Percentiles rank a stretch among this genome's conserved stretches.
phyloP scores from a whole-genome alignment of 2,888 invertebrate genomes.

The Amorpha juglandis region DNA sequence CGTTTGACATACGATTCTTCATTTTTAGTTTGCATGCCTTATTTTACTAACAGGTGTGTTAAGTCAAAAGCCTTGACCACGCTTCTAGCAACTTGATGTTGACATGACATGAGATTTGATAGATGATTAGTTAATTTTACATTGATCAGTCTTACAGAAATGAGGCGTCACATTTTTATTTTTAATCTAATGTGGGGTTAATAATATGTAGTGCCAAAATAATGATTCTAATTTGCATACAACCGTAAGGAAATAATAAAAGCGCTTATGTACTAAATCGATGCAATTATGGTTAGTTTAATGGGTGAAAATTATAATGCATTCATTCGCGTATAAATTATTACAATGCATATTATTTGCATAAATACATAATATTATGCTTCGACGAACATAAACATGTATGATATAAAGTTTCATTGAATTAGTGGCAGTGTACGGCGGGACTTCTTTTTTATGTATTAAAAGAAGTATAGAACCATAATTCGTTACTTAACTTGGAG shows the following conservation, averaged over 20 bases:
- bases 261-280: neutral
- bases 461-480: no score
- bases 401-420: neutral
- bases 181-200: no score
- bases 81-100: no score
- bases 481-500: no score
- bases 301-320: constrained; percentile 1
- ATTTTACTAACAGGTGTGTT: no score
- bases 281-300: neutral
- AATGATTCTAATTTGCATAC: neutral
- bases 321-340: neutral
- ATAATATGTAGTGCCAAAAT: neutral
- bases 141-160: no score
- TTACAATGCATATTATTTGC: neutral
- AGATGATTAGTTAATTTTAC: no score
- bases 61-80: no score
- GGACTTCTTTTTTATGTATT: neutral
- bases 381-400: neutral
- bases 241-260: neutral
- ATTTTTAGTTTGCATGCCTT: no score
- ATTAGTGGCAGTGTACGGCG: neutral
- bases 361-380: neutral
- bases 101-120: no score
- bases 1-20: no score
- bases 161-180: no score